Evolutionary conservation across 2,888 invertebrate species (phyloP).

Genomic region (Stramonita haemastoma): DNA sequence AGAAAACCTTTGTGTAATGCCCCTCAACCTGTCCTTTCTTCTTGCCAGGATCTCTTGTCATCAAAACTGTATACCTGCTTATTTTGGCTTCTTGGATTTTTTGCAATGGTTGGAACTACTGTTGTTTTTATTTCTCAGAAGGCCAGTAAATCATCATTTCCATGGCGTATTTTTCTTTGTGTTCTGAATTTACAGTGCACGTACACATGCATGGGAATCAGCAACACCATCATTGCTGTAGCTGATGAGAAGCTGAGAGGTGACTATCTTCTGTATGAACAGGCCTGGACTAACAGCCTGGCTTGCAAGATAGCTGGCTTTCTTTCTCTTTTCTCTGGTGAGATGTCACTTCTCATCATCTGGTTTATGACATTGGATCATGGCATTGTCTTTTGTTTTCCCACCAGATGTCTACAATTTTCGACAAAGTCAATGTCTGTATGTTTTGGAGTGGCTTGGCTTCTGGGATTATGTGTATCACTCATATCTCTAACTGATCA

Average conservation of each 20-base stretch:
- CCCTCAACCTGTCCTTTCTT: slow-evolving; percentile 37
- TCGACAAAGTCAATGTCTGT: slow-evolving; percentile 56
- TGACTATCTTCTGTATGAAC: slow-evolving; percentile 55
- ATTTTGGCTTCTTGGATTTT: slow-evolving; percentile 23
- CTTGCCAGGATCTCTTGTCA: slow-evolving; percentile 32
- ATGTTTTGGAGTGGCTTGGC: slow-evolving; percentile 63
- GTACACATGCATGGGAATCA: slow-evolving; percentile 56
- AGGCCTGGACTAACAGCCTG: slow-evolving; percentile 55
- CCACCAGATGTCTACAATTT: slow-evolving; percentile 76
- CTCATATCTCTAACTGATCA: not conserved
- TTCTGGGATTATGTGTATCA: not conserved
- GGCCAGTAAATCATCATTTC: not conserved
- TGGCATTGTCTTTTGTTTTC: slow-evolving; percentile 81
- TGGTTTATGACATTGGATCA: slow-evolving; percentile 83
- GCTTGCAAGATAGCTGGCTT: slow-evolving; percentile 59
- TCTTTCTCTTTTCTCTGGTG: slow-evolving; percentile 78
- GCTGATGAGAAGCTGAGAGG: slow-evolving; percentile 57
- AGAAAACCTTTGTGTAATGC: not conserved
- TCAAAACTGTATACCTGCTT: not conserved
- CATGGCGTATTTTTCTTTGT: slow-evolving; percentile 9
- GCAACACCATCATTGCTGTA: slow-evolving; percentile 53
- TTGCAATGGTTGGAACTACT: slow-evolving; percentile 25
- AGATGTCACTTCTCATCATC: slow-evolving; percentile 82
- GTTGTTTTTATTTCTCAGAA: slow-evolving; percentile 8
- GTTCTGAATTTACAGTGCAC: slow-evolving; percentile 45